These are phyloP conservation scores for Acromyrmex heyeri DNA, from an alignment of 1,140 invertebrate species.

Conservation along the genomic window DNA sequence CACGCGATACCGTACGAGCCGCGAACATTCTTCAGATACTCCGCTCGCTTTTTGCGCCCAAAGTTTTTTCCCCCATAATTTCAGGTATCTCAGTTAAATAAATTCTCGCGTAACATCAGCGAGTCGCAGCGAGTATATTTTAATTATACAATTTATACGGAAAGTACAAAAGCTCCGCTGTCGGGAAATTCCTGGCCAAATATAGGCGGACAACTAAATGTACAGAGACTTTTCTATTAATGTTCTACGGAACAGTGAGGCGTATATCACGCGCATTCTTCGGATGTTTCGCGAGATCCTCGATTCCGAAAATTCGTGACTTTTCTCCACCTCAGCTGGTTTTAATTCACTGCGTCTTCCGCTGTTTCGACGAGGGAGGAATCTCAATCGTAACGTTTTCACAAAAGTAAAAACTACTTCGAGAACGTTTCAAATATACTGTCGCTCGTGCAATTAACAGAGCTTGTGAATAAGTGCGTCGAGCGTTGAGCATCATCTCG, in stretches of 20 bases:
- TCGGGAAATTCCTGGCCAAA: neutral
- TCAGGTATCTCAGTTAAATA: neutral
- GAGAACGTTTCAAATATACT: neutral
- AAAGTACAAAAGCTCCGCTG: neutral
- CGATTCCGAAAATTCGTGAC: neutral
- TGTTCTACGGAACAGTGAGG: neutral
- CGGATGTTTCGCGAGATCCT: neutral
- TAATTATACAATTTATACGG: conserved; percentile 12
- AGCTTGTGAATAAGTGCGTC: neutral
- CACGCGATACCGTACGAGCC: neutral
- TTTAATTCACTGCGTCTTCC: neutral
- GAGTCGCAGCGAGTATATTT: conserved; percentile 7
- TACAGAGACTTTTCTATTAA: conserved; percentile 17
- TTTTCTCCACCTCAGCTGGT: neutral
- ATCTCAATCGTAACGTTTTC: neutral
- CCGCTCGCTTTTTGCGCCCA: neutral
- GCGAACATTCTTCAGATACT: neutral
- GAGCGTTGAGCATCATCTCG: neutral
- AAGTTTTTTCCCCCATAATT: neutral
- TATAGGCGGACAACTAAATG: neutral
- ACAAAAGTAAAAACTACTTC: neutral
- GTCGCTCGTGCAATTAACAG: conserved; percentile 28
- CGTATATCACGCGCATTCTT: neutral
- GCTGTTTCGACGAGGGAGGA: neutral
- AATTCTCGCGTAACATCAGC: neutral